Base-by-base conservation (phyloP, 2,797 vertebrate genomes). In the Spinus olivaceus region DNA sequence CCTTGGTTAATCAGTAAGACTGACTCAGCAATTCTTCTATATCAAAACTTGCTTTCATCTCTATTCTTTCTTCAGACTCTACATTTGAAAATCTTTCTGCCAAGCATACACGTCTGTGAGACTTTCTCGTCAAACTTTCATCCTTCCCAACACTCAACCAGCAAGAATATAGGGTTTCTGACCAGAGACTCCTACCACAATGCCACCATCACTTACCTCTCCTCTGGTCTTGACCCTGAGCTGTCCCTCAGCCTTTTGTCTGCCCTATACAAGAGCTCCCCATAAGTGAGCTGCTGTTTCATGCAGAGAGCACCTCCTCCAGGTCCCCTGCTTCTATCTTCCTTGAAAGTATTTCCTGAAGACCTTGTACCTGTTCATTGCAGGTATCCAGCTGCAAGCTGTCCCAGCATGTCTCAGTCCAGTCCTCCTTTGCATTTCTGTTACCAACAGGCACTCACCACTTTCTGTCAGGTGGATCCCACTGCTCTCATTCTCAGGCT, bases 161-260 rank as follows among this genome's bases (percentile, higher is more conserved):
- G 5, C 4, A 18, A 53, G 30, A 16, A 50, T 0, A 0, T 39
- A 2, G 0, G 6, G 2, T 41, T 7, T 84, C 30, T 17, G 8
- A 57, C 32, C 47, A 83, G 1, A 2, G 12, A 53, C 10, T 57
- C 25, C 23, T 28, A 63, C 19, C 27, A 37, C 41, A 59, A 42
- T 59, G 18, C 28, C 51, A 69, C 25, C 16, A 20, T 59, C 16
- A 10, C 8, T 74, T 65, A 28, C 6, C 8, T 70, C 41, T 63
- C 35, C 21, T 78, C 10, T 59, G 39, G 8, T 74, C 24, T 27
- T 71, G 22, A 74, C 12, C 15, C n/a, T 8, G 33, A 78, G 22
- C 5, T 81, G n/a, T 81, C 17, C n/a, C 41, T 8, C 6, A 78
- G 13, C 5, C 11, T 63, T 1, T 53, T 46, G 30, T 67, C 24